These are phyloP conservation scores for Cyphomyrus plagiostoma DNA, from an alignment of 2,113 vertebrate genomes.

Conservation along the genomic window DNA sequence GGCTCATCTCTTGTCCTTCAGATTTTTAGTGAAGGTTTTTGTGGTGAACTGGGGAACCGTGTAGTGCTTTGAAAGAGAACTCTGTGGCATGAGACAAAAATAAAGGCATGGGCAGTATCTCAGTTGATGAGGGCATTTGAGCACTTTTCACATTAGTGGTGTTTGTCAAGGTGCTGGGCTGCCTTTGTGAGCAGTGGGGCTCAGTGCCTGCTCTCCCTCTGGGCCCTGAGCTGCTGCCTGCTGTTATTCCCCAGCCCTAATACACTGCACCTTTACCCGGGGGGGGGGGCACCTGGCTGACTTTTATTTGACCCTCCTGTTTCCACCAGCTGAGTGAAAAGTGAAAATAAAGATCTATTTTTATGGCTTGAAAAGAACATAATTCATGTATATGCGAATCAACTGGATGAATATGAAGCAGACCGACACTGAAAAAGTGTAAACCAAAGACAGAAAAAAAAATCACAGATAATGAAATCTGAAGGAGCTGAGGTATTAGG, in stretches of 20 bases:
- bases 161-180: not conserved
- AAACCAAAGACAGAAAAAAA: not conserved
- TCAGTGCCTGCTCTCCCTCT: not conserved
- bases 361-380: not conserved
- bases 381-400: not conserved
- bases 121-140: not conserved
- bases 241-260: not conserved
- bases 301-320: not conserved
- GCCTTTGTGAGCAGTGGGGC: not conserved
- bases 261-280: not conserved
- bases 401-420: not conserved
- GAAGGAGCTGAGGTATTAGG: not conserved
- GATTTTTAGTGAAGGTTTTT: not conserved
- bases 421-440: not conserved
- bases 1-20: not conserved
- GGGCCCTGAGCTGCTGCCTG: not conserved
- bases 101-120: not conserved
- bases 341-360: not conserved
- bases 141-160: not conserved
- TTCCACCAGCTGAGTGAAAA: not conserved
- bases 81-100: not conserved
- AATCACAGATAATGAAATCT: not conserved
- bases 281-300: not conserved
- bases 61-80: not conserved
- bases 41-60: not conserved